Conservation (phyloP, 35 echinoderm and acorn worm species). For the Ophiothrix spiculata region DNA sequence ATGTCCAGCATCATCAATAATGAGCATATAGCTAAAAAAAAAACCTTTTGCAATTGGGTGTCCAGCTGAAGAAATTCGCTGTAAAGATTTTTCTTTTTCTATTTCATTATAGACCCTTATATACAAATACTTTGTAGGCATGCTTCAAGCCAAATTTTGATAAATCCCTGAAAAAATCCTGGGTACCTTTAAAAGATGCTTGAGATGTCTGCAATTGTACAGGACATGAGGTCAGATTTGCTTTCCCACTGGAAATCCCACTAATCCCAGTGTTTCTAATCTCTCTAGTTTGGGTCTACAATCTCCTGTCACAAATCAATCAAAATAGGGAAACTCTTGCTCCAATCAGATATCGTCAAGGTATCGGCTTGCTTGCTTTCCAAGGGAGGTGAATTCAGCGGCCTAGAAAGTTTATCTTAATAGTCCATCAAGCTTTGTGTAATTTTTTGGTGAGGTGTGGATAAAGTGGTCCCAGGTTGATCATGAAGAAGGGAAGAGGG, state of each 20-base stretch:
- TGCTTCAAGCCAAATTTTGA: too few species aligned
- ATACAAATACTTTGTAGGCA: too few species aligned
- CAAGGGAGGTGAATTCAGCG: neutral
- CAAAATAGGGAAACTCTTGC: neutral
- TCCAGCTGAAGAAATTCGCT: too few species aligned
- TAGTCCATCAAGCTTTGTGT: neutral
- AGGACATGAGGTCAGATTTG: conserved; percentile 8
- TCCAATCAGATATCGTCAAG: neutral
- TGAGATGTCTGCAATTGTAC: too few species aligned
- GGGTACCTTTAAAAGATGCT: too few species aligned
- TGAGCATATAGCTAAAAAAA: too few species aligned
- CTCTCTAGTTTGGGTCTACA: neutral
- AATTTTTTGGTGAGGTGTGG: neutral
- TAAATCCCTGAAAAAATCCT: too few species aligned
- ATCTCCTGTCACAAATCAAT: neutral
- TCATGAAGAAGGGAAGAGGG: neutral
- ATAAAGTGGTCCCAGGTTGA: neutral
- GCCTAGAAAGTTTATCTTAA: neutral
- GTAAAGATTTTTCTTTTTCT: too few species aligned
- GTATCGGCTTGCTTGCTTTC: neutral
- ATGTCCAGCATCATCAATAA: too few species aligned
- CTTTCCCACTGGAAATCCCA: neutral
- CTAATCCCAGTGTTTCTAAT: neutral
- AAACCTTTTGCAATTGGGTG: too few species aligned
- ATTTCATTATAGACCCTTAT: too few species aligned